Conservation (phyloP, 2,888 invertebrate genomes). For the Eupithecia abbreviata region DNA sequence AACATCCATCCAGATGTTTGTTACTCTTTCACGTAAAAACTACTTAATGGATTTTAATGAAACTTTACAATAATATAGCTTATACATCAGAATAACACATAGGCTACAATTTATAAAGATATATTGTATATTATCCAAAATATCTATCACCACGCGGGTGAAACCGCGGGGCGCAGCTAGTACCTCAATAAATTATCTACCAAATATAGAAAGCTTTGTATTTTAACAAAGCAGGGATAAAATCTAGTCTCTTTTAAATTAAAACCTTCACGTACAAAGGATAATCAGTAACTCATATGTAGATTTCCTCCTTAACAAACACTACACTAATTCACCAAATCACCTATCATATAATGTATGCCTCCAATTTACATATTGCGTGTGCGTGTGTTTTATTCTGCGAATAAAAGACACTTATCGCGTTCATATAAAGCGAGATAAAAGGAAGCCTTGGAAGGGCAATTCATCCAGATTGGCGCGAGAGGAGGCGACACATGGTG, state of each 20-base stretch:
- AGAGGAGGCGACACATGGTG: not conserved
- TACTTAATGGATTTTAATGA: no score
- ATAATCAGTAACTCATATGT: no score
- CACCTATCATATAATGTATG: not conserved
- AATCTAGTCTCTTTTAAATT: not conserved
- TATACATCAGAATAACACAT: no score
- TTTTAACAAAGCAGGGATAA: no score
- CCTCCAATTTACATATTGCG: not conserved
- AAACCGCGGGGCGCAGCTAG: no score
- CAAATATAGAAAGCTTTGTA: not conserved
- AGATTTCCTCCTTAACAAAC: not conserved
- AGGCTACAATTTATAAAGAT: no score
- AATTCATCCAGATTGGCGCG: conserved; percentile 20
- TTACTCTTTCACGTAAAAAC: no score
- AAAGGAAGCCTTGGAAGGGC: conserved; percentile 16
- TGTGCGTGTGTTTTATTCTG: not conserved
- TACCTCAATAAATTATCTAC: no score
- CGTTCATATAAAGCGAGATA: conserved; percentile 21
- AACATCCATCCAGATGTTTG: no score
- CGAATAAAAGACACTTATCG: not conserved
- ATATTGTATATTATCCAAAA: no score
- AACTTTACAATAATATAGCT: no score
- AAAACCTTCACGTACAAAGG: not conserved
- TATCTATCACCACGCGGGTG: no score
- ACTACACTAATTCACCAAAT: not conserved